Percentiles rank a stretch among this genome's conserved stretches.
These are phyloP conservation scores for Ictalurus furcatus DNA, from an alignment of 2,113 vertebrate genomes.

Conservation along the genomic window DNA sequence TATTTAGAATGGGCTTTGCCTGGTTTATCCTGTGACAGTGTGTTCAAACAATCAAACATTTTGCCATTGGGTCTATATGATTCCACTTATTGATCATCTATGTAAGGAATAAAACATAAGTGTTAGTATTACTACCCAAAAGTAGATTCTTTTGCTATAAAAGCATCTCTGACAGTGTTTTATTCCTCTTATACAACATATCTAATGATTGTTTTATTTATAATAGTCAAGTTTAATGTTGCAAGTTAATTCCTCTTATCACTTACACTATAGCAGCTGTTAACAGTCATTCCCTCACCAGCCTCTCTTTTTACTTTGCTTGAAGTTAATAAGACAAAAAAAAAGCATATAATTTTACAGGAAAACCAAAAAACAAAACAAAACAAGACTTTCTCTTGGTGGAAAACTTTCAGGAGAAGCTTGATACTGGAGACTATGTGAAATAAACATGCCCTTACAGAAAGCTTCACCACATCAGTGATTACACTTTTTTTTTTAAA, in stretches of 20 bases:
- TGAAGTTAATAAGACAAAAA: not conserved
- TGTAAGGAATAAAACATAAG: not conserved
- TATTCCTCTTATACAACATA: not conserved
- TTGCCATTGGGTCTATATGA: not conserved
- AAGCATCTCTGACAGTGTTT: not conserved
- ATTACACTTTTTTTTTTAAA: not conserved
- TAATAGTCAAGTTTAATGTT: not conserved
- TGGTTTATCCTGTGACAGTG: conserved; percentile 25
- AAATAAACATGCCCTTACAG: not conserved
- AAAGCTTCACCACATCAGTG: not conserved
- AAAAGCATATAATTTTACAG: not conserved
- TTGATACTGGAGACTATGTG: not conserved
- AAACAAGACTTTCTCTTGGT: not conserved
- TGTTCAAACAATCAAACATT: not conserved
- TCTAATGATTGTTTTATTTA: not conserved
- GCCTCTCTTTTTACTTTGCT: not conserved
- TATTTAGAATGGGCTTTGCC: conserved; percentile 53
- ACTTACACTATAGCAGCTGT: not conserved
- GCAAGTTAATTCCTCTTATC: not conserved
- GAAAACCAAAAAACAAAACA: not conserved
- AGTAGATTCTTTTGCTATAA: not conserved
- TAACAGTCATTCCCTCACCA: not conserved
- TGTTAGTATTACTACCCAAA: not conserved
- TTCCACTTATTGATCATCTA: not conserved
- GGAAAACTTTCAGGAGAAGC: not conserved